phyloP scores from a whole-genome alignment of 2,797 vertebrate species.

The Scolopax rusticola region DNA sequence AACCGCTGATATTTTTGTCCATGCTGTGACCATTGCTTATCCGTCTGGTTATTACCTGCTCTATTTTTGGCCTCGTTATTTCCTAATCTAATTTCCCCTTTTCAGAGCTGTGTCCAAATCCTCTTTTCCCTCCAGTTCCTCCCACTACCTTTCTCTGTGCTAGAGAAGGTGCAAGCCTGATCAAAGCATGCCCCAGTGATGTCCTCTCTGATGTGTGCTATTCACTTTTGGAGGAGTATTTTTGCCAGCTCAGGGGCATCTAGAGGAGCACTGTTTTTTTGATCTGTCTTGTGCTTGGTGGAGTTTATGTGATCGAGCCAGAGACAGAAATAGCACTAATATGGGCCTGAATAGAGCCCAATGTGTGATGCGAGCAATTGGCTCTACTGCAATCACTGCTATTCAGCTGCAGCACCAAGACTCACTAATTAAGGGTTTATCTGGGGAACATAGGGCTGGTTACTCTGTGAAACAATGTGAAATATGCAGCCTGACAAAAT shows the following conservation, averaged over 20 bases:
- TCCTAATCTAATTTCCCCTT: neutral
- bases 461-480: slow-evolving; percentile 25
- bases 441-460: slow-evolving; percentile 35
- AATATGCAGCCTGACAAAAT: slow-evolving; percentile 24
- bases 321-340: slow-evolving; percentile 51
- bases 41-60: neutral
- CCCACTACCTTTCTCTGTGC: neutral
- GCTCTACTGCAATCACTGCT: slow-evolving; percentile 37
- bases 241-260: neutral
- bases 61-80: slow-evolving; percentile 42
- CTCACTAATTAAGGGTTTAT: slow-evolving; percentile 49
- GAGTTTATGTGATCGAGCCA: slow-evolving; percentile 24
- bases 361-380: slow-evolving; percentile 18
- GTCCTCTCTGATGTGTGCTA: neutral
- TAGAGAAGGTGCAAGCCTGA: neutral
- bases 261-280: neutral
- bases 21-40: slow-evolving; percentile 1
- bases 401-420: slow-evolving; percentile 36
- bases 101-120: neutral
- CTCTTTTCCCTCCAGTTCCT: neutral
- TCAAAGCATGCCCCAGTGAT: neutral
- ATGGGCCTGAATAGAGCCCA: slow-evolving; percentile 40
- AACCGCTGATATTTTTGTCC: neutral
- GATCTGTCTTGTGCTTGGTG: neutral
- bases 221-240: neutral